Conservation (phyloP, 2,888 invertebrate species). For the Ormyrus labotus region DNA sequence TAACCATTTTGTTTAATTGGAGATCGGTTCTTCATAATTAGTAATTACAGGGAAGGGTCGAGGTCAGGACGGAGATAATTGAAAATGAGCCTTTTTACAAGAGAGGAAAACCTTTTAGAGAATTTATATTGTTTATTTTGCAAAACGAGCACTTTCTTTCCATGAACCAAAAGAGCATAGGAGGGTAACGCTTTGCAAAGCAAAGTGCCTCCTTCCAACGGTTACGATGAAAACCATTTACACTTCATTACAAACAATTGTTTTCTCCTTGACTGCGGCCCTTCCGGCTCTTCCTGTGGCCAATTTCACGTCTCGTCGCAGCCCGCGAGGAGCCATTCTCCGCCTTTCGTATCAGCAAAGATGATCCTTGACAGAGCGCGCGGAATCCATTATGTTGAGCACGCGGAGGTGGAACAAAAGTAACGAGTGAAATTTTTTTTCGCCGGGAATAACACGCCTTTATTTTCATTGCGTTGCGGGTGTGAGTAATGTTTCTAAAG, state of each 20-base stretch:
- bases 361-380: conserved; percentile 37
- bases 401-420: conserved; percentile 20
- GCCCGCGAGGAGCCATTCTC: background rate
- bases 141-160: no score
- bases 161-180: no score
- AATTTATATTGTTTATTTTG: no score
- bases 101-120: no score
- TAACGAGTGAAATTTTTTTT: conserved; percentile 36
- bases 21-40: no score
- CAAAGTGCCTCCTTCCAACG: background rate
- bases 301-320: background rate
- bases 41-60: no score
- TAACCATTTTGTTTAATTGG: background rate
- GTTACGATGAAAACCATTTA: conserved; percentile 25
- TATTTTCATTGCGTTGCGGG: no score
- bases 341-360: background rate
- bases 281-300: no score
- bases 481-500: no score
- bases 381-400: conserved; percentile 7
- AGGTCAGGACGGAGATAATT: no score
- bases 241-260: conserved; percentile 36
- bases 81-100: no score
- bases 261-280: conserved; percentile 16
- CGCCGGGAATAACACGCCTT: background rate
- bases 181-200: no score